Evolutionary conservation across 2,113 vertebrate genomes (phyloP).

Genomic region (Athene noctua): DNA sequence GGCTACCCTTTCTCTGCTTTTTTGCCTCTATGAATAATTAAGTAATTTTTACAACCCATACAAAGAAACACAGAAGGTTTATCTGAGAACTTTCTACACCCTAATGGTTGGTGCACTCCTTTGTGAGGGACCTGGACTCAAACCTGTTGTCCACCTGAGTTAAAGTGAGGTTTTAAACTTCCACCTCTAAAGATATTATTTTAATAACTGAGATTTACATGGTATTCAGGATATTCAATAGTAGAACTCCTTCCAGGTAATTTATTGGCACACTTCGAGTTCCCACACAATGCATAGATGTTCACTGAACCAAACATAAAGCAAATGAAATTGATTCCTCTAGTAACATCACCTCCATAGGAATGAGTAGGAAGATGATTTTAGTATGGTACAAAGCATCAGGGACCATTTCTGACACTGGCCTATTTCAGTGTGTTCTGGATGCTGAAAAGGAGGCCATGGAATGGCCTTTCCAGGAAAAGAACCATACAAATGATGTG

Average conservation of each 20-base stretch:
- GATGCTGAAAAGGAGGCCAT: background rate
- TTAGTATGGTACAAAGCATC: background rate
- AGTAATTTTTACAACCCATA: background rate
- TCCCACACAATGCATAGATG: background rate
- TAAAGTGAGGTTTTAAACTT: background rate
- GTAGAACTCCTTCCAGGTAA: background rate
- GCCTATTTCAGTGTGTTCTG: background rate
- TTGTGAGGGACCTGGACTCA: background rate
- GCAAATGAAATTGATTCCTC: background rate
- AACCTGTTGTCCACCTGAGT: background rate
- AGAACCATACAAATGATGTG: background rate
- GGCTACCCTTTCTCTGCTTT: background rate
- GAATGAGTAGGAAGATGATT: background rate
- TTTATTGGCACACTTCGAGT: background rate
- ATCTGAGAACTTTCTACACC: background rate
- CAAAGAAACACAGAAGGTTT: background rate
- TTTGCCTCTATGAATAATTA: background rate
- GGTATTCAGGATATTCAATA: background rate
- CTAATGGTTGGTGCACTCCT: background rate
- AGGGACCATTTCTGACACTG: background rate
- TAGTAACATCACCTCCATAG: background rate
- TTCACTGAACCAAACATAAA: background rate
- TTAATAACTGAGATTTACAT: background rate
- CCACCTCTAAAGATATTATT: background rate
- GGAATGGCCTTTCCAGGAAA: background rate